Evolutionary conservation across 2,888 invertebrate species (phyloP).

Genomic region (Platypus cylindrus): DNA sequence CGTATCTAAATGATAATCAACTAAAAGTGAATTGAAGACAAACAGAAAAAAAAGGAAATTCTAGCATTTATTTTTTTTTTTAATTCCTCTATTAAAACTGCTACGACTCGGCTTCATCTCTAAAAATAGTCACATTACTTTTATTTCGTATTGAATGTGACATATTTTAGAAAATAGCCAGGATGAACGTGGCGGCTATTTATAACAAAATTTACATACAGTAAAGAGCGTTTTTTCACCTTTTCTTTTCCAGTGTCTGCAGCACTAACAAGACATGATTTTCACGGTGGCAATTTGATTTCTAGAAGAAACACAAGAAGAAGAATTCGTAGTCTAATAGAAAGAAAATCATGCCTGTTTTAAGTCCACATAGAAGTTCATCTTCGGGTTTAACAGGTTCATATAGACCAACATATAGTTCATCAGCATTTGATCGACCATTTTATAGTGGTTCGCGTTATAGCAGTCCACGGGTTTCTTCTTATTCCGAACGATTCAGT

Average conservation of each 20-base stretch:
- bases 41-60: no score
- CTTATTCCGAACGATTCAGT: constrained; percentile 41
- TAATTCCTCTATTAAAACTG: no score
- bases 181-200: constrained; percentile 23
- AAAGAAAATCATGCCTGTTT: constrained; percentile 19
- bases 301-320: constrained; percentile 9
- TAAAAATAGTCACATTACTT: constrained; percentile 22
- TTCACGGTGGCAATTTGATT: constrained; percentile 17
- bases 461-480: constrained; percentile 30
- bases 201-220: constrained; percentile 21
- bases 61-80: neutral
- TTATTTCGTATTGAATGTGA: constrained; percentile 22
- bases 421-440: constrained; percentile 41
- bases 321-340: constrained; percentile 2
- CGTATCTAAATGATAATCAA: no score
- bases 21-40: no score
- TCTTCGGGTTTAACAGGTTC: constrained; percentile 31
- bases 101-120: constrained; percentile 9
- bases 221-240: constrained; percentile 17
- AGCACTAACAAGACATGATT: constrained; percentile 14
- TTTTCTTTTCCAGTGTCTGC: constrained; percentile 15
- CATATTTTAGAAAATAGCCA: constrained; percentile 25
- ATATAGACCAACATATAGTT: constrained; percentile 34
- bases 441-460: constrained; percentile 40
- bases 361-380: constrained; percentile 40